These are phyloP conservation scores for Oryctolagus cuniculus DNA, from an alignment of 2,113 vertebrate genomes.

Conservation along the genomic window mOryCun1.1 NC_091448.1:48696001-48696500, in stretches of 20 bases:
- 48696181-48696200: not conserved
- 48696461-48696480: too few species aligned
- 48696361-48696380: too few species aligned
- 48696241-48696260: not conserved
- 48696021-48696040: not conserved
- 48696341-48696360: too few species aligned
- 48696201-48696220: not conserved
- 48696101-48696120: not conserved
- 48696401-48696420: too few species aligned
- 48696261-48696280: not conserved
- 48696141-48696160: not conserved
- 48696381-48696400: too few species aligned
- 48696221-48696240: too few species aligned
- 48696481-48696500: too few species aligned
- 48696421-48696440: too few species aligned
- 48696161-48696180: not conserved
- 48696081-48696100: not conserved
- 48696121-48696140: fast-evolving
- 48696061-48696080: not conserved
- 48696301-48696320: too few species aligned
- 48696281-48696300: too few species aligned
- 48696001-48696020: not conserved
- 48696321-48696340: too few species aligned
- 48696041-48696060: not conserved
- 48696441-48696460: too few species aligned